A percentile compares a stretch with the other conserved stretches of the same genome.
Conservation (phyloP, 2,888 invertebrate species). For the Acanthosepion lycidas region DNA sequence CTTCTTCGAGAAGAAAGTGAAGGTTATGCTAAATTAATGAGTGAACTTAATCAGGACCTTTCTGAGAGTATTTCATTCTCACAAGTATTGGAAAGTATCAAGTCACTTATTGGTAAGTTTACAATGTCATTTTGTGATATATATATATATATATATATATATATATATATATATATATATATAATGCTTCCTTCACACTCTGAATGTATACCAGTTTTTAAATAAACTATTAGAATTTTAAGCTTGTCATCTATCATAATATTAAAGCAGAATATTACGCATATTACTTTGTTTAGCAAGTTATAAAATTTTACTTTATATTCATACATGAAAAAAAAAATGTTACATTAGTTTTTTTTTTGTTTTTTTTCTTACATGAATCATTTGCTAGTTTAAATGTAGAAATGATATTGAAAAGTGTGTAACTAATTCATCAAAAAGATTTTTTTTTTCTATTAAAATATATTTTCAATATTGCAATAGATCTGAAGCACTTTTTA, state of each 20-base stretch:
- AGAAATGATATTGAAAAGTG: too few relatives aligned
- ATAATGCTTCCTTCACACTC: too few relatives aligned
- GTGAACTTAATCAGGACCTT: conserved; percentile 90
- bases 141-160: too few relatives aligned
- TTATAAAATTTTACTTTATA: neutral
- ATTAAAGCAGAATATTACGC: neutral
- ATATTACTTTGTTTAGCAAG: neutral
- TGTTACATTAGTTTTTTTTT: neutral
- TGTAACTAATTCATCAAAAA: neutral
- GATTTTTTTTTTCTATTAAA: neutral
- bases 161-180: too few relatives aligned
- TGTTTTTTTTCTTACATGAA: too few relatives aligned
- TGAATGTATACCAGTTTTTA: too few relatives aligned
- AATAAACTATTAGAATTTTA: too few relatives aligned
- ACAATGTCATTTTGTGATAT: too few relatives aligned
- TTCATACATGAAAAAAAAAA: neutral
- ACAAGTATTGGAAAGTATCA: conserved; percentile 88
- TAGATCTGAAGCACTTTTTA: neutral
- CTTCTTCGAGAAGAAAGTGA: conserved; percentile 98
- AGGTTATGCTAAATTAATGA: conserved; percentile 96
- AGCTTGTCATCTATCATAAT: too few relatives aligned
- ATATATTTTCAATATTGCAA: neutral
- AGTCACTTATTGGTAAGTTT: conserved; percentile 89
- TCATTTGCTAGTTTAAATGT: too few relatives aligned
- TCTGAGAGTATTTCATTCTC: conserved; percentile 61